Percentiles rank a stretch among this genome's conserved stretches.
Evolutionary conservation across 2,888 invertebrate species (phyloP).

Genomic region (Ormia ochracea): DNA sequence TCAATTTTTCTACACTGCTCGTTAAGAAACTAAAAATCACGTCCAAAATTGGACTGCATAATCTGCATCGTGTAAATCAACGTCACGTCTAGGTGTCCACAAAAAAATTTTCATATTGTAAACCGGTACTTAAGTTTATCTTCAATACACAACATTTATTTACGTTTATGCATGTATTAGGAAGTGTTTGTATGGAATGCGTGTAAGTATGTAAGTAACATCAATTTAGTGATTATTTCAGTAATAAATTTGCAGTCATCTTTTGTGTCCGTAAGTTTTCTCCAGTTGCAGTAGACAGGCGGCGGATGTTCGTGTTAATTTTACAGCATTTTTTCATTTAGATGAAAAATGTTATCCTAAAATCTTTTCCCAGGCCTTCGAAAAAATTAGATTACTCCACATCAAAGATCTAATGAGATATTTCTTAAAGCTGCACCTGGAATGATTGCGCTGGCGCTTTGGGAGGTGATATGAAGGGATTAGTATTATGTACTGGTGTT

Average conservation of each 20-base stretch:
- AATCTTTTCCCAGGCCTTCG: no score
- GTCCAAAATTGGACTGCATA: no score
- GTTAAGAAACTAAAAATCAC: no score
- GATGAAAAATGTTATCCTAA: no score
- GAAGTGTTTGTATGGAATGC: not conserved
- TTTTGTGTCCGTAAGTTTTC: not conserved
- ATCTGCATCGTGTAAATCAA: no score
- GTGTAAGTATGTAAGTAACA: conserved; percentile 49
- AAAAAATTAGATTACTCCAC: no score
- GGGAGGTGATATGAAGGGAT: conserved; percentile 77
- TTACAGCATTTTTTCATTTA: not conserved
- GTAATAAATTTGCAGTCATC: conserved; percentile 56
- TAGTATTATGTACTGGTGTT: conserved; percentile 72
- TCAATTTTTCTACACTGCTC: no score
- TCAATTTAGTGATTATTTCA: conserved; percentile 56
- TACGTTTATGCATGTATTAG: not conserved
- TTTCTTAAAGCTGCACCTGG: conserved; percentile 76
- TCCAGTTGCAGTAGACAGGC: not conserved
- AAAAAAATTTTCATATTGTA: no score
- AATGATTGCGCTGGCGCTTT: conserved; percentile 77
- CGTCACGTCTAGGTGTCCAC: no score
- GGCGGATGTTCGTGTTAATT: not conserved
- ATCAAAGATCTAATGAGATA: conserved; percentile 9
- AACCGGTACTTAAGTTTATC: no score
- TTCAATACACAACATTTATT: not conserved